Percentiles rank a stretch among this genome's conserved stretches.
Evolutionary conservation across 2,888 invertebrate genomes (phyloP).

Genomic region (Clanis bilineata): DNA sequence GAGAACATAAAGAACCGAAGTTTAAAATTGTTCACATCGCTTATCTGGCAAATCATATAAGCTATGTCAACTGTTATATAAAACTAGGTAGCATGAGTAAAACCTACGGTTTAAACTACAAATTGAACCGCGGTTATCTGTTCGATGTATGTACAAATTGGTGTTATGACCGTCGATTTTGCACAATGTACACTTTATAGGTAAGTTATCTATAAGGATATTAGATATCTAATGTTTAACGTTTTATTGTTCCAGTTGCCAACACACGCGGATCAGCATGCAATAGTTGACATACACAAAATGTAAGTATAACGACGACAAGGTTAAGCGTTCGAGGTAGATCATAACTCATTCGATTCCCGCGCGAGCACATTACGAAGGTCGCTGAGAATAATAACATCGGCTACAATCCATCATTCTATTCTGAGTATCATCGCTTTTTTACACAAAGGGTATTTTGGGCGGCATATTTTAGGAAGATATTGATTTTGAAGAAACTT

Average conservation of each 20-base stretch:
- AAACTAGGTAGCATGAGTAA: too few relatives aligned
- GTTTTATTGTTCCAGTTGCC: not conserved
- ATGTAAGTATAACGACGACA: slow-evolving; percentile 12
- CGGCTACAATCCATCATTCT: not conserved
- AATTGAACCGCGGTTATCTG: too few relatives aligned
- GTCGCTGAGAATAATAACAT: slow-evolving; percentile 2
- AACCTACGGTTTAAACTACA: too few relatives aligned
- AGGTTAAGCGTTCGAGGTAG: slow-evolving; percentile 2
- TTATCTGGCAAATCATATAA: too few relatives aligned
- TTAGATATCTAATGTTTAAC: not conserved
- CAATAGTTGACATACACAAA: not conserved
- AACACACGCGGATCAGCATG: not conserved
- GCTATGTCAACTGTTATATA: too few relatives aligned
- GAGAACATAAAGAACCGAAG: too few relatives aligned
- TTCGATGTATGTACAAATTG: too few relatives aligned
- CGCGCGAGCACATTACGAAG: slow-evolving; percentile 14
- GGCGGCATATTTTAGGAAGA: not conserved
- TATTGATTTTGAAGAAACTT: not conserved
- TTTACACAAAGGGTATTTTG: not conserved
- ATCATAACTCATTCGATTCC: slow-evolving; percentile 17
- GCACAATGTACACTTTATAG: too few relatives aligned
- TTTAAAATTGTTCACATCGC: too few relatives aligned
- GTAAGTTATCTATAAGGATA: too few relatives aligned
- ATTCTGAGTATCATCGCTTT: not conserved
- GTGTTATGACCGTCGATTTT: too few relatives aligned